phyloP scores from a whole-genome alignment of 2,888 invertebrate genomes.

The Stratiomys singularior region DNA sequence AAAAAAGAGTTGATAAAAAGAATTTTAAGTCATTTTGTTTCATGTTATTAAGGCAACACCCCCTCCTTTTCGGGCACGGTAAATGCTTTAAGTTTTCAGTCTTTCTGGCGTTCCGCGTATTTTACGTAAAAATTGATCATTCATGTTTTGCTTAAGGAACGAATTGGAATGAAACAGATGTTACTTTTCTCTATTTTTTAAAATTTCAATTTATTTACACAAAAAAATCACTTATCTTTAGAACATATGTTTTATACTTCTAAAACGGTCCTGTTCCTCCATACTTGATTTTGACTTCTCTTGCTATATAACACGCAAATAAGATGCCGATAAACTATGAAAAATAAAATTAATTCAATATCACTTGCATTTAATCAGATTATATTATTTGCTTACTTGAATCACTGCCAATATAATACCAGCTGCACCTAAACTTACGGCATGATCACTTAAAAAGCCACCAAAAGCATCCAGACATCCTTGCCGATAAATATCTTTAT shows the following conservation, averaged over 20 bases:
- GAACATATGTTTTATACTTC: not conserved
- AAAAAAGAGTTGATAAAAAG: too few species aligned
- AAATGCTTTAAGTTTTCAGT: too few species aligned
- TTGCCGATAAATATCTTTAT: slow-evolving; percentile 52
- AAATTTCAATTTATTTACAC: slow-evolving; percentile 7
- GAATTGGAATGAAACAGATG: not conserved
- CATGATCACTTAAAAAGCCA: slow-evolving; percentile 72
- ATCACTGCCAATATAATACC: slow-evolving; percentile 80
- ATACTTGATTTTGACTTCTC: slow-evolving; percentile 63
- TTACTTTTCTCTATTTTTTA: not conserved
- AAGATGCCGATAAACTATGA: slow-evolving; percentile 63
- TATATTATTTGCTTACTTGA: slow-evolving; percentile 69
- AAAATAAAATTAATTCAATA: not conserved
- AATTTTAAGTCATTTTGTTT: too few species aligned
- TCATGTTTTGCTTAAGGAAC: too few species aligned
- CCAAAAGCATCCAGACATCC: slow-evolving; percentile 72
- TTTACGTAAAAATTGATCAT: too few species aligned
- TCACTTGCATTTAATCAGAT: not conserved
- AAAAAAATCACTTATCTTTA: slow-evolving; percentile 21
- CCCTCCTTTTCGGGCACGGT: too few species aligned
- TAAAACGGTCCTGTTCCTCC: slow-evolving; percentile 59
- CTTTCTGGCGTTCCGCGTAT: too few species aligned
- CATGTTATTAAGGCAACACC: too few species aligned
- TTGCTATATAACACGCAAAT: slow-evolving; percentile 64
- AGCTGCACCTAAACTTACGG: slow-evolving; percentile 76